phyloP scores from a whole-genome alignment of 2,888 invertebrate genomes.

The Timandra comae region DNA sequence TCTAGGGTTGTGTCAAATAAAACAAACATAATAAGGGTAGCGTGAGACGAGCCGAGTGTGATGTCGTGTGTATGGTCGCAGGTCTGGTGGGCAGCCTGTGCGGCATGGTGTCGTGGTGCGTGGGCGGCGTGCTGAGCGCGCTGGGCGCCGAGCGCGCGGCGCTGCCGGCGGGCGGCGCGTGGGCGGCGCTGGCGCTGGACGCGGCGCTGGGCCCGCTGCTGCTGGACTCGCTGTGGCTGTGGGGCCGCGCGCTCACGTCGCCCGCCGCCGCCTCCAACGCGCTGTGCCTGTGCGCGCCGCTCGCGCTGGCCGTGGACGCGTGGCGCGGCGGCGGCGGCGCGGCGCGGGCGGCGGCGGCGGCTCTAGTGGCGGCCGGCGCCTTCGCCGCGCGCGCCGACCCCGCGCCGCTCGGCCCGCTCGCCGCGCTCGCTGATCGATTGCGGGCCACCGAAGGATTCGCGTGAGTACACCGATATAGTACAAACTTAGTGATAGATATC shows the following conservation, averaged over 20 bases:
- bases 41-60: no score
- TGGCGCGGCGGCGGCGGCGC: constrained; percentile 26
- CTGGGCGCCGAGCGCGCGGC: constrained; percentile 89
- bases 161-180: constrained; percentile 88
- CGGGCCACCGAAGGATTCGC: constrained; percentile 46
- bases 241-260: constrained; percentile 96
- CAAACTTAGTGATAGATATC: no score
- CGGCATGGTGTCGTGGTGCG: constrained; percentile 90
- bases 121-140: constrained; percentile 91
- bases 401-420: constrained; percentile 24
- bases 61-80: constrained; percentile 37
- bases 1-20: no score
- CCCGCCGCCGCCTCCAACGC: constrained; percentile 91
- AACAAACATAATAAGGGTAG: no score
- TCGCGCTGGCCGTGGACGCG: constrained; percentile 88
- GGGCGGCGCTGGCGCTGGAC: constrained; percentile 84
- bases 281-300: constrained; percentile 90
- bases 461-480: constrained; percentile 32
- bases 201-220: constrained; percentile 94
- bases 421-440: constrained; percentile 34
- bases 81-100: constrained; percentile 95
- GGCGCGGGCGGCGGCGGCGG: constrained; percentile 34
- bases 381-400: constrained; percentile 39
- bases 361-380: constrained; percentile 60
- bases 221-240: constrained; percentile 91